These are phyloP conservation scores for Tenthredo amoena DNA, from an alignment of 2,888 invertebrate genomes.

Conservation along the genomic window DNA sequence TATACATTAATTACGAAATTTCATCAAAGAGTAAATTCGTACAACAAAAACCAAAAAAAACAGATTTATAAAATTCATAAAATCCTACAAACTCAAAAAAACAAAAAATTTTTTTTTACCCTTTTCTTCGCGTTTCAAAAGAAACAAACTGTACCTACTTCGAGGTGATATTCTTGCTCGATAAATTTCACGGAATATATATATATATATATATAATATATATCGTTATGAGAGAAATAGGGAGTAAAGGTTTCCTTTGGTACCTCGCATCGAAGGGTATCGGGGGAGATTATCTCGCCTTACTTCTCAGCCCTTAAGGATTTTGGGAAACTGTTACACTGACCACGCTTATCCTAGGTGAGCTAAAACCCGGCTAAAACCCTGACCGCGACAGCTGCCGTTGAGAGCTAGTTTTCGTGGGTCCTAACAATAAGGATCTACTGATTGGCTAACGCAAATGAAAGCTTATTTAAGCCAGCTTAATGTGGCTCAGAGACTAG, in stretches of 20 bases:
- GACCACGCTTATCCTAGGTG: slow-evolving; percentile 10
- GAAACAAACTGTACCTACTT: too few relatives aligned
- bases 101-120: too few relatives aligned
- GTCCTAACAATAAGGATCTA: slow-evolving; percentile 23
- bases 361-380: slow-evolving; percentile 9
- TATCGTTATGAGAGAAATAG: neutral
- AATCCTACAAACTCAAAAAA: neutral
- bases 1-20: neutral
- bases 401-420: slow-evolving; percentile 47
- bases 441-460: slow-evolving; percentile 13
- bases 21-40: neutral
- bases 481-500: neutral
- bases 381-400: slow-evolving; percentile 44
- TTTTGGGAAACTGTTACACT: slow-evolving; percentile 36
- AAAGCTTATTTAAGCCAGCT: neutral
- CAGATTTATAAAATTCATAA: too few relatives aligned
- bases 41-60: too few relatives aligned
- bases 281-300: slow-evolving; percentile 37
- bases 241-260: neutral
- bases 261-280: neutral
- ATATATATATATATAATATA: neutral
- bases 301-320: slow-evolving; percentile 20
- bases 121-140: too few relatives aligned
- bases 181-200: neutral
- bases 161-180: too few relatives aligned